phyloP scores from a whole-genome alignment of 2,888 invertebrate species.

The Lottia scabra region DNA sequence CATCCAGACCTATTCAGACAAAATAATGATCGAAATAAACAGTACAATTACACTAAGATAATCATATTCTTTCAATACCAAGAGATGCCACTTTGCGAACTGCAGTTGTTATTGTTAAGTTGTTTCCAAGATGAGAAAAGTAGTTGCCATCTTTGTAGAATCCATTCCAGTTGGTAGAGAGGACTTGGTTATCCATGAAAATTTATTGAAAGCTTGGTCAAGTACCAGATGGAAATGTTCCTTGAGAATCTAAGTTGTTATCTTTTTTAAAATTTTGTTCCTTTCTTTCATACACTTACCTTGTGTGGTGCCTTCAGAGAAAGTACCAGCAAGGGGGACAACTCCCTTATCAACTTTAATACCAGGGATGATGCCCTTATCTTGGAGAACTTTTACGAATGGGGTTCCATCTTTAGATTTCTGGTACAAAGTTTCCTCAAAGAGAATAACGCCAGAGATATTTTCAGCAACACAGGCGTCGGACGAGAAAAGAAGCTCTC shows the following conservation, averaged over 20 bases:
- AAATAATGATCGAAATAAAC: too few relatives aligned
- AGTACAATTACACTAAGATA: too few relatives aligned
- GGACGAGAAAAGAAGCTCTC: constrained; percentile 88
- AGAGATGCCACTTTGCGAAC: too few relatives aligned
- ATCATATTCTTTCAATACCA: too few relatives aligned
- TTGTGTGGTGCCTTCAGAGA: constrained; percentile 97
- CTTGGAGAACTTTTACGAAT: constrained; percentile 62
- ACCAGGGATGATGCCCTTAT: constrained; percentile 66
- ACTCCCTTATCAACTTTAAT: constrained; percentile 91
- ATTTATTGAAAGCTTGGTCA: too few relatives aligned
- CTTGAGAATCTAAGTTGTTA: neutral
- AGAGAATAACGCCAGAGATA: constrained; percentile 97
- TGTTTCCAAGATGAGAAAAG: too few relatives aligned
- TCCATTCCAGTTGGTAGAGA: too few relatives aligned
- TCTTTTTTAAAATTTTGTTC: too few relatives aligned
- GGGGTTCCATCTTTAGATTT: constrained; percentile 82
- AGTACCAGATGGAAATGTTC: too few relatives aligned
- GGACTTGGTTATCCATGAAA: too few relatives aligned
- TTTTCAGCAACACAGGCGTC: constrained; percentile 73
- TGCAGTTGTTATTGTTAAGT: too few relatives aligned
- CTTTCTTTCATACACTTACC: constrained; percentile 75
- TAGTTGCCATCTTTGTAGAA: too few relatives aligned
- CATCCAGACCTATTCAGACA: constrained; percentile 91
- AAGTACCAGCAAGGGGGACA: constrained; percentile 88
- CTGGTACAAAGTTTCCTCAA: constrained; percentile 99